These are phyloP conservation scores for Apodemia zela DNA, from an alignment of 2,888 invertebrate genomes.

Conservation along the genomic window DNA sequence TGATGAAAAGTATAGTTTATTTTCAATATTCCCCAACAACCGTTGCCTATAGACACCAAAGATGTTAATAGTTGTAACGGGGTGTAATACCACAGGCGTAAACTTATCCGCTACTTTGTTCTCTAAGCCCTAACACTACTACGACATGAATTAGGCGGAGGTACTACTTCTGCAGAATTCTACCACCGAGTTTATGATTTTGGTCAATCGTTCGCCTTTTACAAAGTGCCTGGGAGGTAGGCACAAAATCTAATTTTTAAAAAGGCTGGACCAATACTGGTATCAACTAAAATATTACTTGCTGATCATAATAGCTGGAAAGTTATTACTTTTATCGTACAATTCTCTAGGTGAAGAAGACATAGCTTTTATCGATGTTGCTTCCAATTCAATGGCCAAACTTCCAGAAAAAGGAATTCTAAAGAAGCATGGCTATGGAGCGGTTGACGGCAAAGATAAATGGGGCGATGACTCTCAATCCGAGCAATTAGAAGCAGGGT, in stretches of 20 bases:
- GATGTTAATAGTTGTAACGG: no score
- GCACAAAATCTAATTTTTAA: neutral
- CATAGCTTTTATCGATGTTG: constrained; percentile 90
- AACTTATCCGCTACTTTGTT: no score
- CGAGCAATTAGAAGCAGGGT: constrained; percentile 84
- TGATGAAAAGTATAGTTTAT: no score
- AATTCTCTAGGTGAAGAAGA: constrained; percentile 84
- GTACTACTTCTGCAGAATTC: no score
- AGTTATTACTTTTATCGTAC: constrained; percentile 1
- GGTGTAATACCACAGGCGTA: neutral
- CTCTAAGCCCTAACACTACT: no score
- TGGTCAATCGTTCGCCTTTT: neutral
- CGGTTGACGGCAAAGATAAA: constrained; percentile 86
- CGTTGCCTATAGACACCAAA: no score
- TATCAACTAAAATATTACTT: neutral
- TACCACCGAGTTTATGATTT: no score
- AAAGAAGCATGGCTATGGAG: constrained; percentile 92
- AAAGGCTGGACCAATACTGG: neutral
- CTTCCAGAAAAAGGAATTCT: constrained; percentile 94
- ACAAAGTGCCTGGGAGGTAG: neutral
- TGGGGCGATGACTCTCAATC: constrained; percentile 88
- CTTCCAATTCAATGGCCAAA: constrained; percentile 86
- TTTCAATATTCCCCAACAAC: no score
- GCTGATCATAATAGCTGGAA: neutral
- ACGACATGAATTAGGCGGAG: no score